These are phyloP conservation scores for Pleuronectes platessa DNA, from an alignment of 2,113 vertebrate species.

Conservation along the genomic window DNA sequence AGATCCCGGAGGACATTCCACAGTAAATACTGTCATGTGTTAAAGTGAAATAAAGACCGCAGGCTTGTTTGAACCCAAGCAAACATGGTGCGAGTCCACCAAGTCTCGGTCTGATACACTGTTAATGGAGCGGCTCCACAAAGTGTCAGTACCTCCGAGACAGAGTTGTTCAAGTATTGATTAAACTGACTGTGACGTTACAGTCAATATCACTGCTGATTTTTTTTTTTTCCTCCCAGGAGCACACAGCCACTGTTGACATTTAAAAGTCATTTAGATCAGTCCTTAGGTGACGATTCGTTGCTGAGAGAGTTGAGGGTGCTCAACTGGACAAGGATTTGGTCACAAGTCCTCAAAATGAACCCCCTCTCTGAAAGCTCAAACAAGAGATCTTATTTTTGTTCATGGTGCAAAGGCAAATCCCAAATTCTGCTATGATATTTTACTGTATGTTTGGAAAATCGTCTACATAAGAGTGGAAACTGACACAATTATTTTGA, in stretches of 20 bases:
- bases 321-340: not conserved
- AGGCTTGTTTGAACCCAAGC: not conserved
- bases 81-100: not conserved
- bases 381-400: too few relatives aligned
- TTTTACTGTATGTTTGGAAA: too few relatives aligned
- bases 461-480: too few relatives aligned
- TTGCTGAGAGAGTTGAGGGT: not conserved
- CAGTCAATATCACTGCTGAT: not conserved
- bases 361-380: too few relatives aligned
- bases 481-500: too few relatives aligned
- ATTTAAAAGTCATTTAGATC: not conserved
- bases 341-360: not conserved
- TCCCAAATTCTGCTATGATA: too few relatives aligned
- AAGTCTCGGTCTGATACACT: not conserved
- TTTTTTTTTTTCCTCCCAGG: not conserved
- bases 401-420: too few relatives aligned
- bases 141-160: slow-evolving; percentile 24
- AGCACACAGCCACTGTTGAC: not conserved
- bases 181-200: slow-evolving; percentile 21
- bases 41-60: not conserved
- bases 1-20: not conserved
- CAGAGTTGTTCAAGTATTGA: slow-evolving; percentile 20
- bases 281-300: not conserved
- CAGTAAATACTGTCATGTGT: not conserved
- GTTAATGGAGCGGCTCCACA: slow-evolving; percentile 5